Evolutionary conservation across 2,888 invertebrate genomes (phyloP).

Genomic region (Invenusta paracnida): DNA sequence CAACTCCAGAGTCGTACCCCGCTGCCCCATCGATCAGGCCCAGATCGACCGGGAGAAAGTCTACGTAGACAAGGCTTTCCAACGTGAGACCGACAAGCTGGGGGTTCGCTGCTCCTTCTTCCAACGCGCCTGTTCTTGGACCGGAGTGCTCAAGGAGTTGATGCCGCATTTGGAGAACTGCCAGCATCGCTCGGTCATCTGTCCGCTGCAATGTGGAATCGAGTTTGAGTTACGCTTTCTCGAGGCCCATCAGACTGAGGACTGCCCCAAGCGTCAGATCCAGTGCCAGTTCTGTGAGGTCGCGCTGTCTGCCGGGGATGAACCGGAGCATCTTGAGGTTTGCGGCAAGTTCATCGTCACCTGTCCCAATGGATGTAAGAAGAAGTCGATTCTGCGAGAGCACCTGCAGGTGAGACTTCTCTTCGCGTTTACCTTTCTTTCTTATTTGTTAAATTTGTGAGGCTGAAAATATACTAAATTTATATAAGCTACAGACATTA

Average conservation of each 20-base stretch:
- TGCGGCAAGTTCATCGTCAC: slow-evolving; percentile 50
- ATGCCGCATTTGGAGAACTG: slow-evolving; percentile 50
- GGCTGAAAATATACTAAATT: no score
- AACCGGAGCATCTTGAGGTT: slow-evolving; percentile 49
- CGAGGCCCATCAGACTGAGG: slow-evolving; percentile 49
- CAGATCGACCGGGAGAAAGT: slow-evolving; percentile 48
- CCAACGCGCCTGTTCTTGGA: slow-evolving; percentile 55
- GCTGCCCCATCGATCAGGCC: slow-evolving; percentile 50
- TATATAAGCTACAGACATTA: no score
- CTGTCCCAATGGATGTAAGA: slow-evolving; percentile 52
- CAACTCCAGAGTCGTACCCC: slow-evolving; percentile 47
- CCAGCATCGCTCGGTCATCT: slow-evolving; percentile 48
- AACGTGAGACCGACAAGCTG: slow-evolving; percentile 53
- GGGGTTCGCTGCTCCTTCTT: slow-evolving; percentile 55
- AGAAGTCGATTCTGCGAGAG: slow-evolving; percentile 49
- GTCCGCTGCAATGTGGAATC: slow-evolving; percentile 50
- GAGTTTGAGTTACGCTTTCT: slow-evolving; percentile 48
- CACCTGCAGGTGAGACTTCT: slow-evolving; percentile 43
- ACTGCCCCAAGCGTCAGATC: slow-evolving; percentile 50
- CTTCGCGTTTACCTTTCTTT: no score
- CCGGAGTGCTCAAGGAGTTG: slow-evolving; percentile 51
- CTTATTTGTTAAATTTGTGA: no score
- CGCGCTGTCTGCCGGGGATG: slow-evolving; percentile 48
- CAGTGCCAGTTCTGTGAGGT: slow-evolving; percentile 50
- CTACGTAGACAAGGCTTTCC: slow-evolving; percentile 51